Conservation (phyloP, 2,113 vertebrate genomes). For the Australoheros scitulus region DNA sequence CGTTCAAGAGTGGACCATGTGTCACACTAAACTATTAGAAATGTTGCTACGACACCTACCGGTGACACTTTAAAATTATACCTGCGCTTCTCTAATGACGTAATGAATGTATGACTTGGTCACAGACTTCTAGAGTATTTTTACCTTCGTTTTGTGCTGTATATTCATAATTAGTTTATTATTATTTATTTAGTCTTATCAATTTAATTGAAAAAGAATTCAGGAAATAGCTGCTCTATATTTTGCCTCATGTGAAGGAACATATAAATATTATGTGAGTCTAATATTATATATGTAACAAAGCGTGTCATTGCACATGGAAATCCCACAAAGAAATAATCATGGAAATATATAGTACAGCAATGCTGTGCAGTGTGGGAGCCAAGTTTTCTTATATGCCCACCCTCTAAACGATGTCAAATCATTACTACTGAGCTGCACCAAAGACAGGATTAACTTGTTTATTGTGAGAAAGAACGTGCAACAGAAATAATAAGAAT, state of each 20-base stretch:
- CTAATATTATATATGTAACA: not conserved
- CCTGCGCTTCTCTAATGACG: not conserved
- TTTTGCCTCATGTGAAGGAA: not conserved
- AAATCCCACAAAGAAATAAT: not conserved
- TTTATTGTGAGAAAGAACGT: conserved; percentile 35
- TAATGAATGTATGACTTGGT: not conserved
- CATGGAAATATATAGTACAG: not conserved
- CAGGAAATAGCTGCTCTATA: not conserved
- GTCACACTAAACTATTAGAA: not conserved
- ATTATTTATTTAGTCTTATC: no score
- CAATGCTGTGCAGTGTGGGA: not conserved
- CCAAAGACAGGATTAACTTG: conserved; percentile 17
- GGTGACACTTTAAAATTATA: conserved; percentile 18
- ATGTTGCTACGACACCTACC: conserved; percentile 54
- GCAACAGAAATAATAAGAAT: conserved; percentile 36
- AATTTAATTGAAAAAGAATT: no score
- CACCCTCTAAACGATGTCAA: not conserved
- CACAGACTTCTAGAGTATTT: not conserved
- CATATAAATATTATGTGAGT: not conserved
- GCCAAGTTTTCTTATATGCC: not conserved
- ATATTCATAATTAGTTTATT: not conserved
- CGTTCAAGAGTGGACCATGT: not conserved
- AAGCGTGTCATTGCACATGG: not conserved
- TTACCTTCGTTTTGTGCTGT: not conserved
- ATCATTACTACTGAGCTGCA: conserved; percentile 35